phyloP scores from a whole-genome alignment of 2,888 invertebrate species.

The Amphipyra tragopoginis region DNA sequence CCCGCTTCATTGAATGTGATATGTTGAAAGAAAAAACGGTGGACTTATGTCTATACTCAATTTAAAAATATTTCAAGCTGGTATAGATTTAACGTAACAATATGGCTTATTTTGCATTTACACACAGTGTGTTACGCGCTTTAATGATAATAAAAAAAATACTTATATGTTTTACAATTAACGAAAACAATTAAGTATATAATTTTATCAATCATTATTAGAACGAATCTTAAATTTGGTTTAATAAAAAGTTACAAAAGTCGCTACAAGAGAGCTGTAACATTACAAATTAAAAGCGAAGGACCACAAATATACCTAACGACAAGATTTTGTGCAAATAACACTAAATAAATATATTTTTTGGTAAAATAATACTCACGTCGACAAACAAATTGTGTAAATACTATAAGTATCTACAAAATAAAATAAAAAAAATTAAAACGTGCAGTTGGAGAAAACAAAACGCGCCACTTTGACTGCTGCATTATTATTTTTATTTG shows the following conservation, averaged over 20 bases:
- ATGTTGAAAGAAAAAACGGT: not conserved
- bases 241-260: not conserved
- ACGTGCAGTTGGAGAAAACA: conserved; percentile 3
- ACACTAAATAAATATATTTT: conserved; percentile 56
- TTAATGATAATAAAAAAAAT: not conserved
- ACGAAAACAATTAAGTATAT: not conserved
- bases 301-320: conserved; percentile 23
- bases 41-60: conserved; percentile 7
- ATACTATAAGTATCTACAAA: too few relatives aligned
- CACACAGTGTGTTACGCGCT: too few relatives aligned
- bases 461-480: not conserved
- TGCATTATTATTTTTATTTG: not conserved
- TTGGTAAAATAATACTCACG: conserved; percentile 68
- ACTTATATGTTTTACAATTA: not conserved
- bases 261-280: not conserved
- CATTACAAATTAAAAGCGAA: conserved; percentile 23
- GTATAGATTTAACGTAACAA: conserved; percentile 5
- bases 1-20: not conserved
- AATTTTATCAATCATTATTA: too few relatives aligned
- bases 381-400: not conserved
- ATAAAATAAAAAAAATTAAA: too few relatives aligned
- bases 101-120: not conserved
- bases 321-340: conserved; percentile 60
- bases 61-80: conserved; percentile 21
- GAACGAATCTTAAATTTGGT: not conserved